Conservation (phyloP, 2,113 vertebrate genomes). For the Scolopax mira region DNA sequence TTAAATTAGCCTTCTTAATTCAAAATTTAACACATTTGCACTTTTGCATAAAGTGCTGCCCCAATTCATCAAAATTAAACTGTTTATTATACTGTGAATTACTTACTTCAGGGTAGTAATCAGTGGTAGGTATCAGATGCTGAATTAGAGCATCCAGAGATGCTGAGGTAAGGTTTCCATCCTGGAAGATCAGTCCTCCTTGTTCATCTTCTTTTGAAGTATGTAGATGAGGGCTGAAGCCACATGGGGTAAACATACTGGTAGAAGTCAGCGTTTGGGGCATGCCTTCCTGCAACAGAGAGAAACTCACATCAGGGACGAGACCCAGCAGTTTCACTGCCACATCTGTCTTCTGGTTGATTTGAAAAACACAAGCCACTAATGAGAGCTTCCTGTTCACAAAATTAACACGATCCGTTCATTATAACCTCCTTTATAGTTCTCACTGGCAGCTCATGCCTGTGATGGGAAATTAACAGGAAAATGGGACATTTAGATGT, state of each 20-base stretch:
- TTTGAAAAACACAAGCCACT: background rate
- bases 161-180: conserved; percentile 85
- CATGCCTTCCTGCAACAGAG: conserved; percentile 81
- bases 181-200: conserved; percentile 80
- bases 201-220: conserved; percentile 77
- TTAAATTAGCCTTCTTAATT: conserved; percentile 46
- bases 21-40: conserved; percentile 33
- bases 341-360: background rate
- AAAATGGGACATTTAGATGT: background rate
- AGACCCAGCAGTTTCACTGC: background rate
- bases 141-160: conserved; percentile 91
- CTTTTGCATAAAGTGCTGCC: conserved; percentile 17
- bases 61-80: conserved; percentile 48
- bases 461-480: background rate
- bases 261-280: conserved; percentile 84
- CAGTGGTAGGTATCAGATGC: conserved; percentile 87
- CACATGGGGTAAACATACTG: conserved; percentile 87
- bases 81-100: conserved; percentile 10
- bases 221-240: conserved; percentile 84
- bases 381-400: background rate
- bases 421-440: background rate
- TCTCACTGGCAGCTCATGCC: background rate
- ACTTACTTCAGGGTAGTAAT: conserved; percentile 91
- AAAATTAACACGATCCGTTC: background rate
- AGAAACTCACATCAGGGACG: background rate